phyloP scores from a whole-genome alignment of 2,113 vertebrate genomes.

The Calyptommatus sinebrachiatus region DNA sequence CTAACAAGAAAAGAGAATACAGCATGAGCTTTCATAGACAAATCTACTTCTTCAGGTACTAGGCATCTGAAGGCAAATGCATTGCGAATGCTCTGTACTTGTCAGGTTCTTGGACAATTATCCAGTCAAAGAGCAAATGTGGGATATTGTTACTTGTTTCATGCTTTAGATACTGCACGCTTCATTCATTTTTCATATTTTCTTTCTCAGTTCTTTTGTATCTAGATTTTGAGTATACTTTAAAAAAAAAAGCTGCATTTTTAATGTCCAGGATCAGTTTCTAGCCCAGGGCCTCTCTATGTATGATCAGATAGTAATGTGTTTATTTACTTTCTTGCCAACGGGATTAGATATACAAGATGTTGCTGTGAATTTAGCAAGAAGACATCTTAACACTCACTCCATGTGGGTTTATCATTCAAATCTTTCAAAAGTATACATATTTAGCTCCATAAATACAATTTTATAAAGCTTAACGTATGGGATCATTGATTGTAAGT shows the following conservation, averaged over 20 bases:
- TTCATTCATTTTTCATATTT: not conserved
- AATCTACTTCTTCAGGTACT: too few relatives aligned
- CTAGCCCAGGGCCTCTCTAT: not conserved
- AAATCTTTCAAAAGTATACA: slow-evolving; percentile 4
- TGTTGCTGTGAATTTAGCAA: not conserved
- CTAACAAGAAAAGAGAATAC: too few relatives aligned
- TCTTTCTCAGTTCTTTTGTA: not conserved
- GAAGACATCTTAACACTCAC: not conserved
- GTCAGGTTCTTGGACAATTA: too few relatives aligned
- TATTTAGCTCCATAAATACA: not conserved
- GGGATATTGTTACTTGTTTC: not conserved
- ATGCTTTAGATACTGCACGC: not conserved
- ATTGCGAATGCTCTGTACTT: too few relatives aligned
- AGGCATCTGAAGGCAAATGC: too few relatives aligned
- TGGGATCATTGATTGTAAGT: not conserved
- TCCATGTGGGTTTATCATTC: not conserved
- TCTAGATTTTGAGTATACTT: not conserved
- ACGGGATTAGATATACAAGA: not conserved
- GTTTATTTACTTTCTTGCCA: not conserved
- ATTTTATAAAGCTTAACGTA: not conserved
- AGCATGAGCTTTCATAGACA: too few relatives aligned
- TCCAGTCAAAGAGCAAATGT: not conserved
- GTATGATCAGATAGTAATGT: not conserved
- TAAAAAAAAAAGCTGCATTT: not conserved
- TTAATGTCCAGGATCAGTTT: not conserved